phyloP scores from a whole-genome alignment of 92 coral and sea anemone genomes.

The Siderastrea radians region DNA sequence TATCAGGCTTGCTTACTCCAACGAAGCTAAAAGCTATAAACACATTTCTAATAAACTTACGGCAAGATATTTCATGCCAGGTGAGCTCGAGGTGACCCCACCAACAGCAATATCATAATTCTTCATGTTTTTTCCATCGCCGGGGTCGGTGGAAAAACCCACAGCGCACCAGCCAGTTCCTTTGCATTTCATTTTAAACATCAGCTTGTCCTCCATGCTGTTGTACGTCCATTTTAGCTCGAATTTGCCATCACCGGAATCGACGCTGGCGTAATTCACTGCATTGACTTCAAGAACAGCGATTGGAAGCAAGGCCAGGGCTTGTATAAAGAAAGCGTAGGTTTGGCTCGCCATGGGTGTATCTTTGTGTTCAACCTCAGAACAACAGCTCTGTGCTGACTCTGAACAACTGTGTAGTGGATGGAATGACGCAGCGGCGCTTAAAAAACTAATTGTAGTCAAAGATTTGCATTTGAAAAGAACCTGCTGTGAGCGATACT shows the following conservation, averaged over 20 bases:
- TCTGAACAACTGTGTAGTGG: too few relatives aligned
- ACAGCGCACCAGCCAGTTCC: constrained; percentile 22
- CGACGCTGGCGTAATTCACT: background rate
- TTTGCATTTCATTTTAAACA: constrained; percentile 22
- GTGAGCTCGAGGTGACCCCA: constrained; percentile 2
- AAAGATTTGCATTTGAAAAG: too few relatives aligned
- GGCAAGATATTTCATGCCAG: background rate
- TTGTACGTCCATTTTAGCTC: constrained; percentile 27
- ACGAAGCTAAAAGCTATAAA: background rate
- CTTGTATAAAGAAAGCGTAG: background rate
- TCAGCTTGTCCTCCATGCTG: background rate
- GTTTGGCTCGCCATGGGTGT: background rate
- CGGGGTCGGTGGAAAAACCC: background rate
- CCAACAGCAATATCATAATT: constrained; percentile 16
- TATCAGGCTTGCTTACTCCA: background rate
- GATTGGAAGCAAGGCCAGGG: background rate
- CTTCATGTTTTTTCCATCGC: background rate
- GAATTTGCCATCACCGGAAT: background rate
- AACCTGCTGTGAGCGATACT: too few relatives aligned
- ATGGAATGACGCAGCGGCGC: too few relatives aligned
- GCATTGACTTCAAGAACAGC: background rate
- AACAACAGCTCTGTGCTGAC: too few relatives aligned
- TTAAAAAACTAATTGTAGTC: too few relatives aligned
- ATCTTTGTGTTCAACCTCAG: background rate
- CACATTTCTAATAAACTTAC: background rate